Base-by-base conservation (phyloP, 1,140 invertebrate species). In the Penaeus vannamei region DNA sequence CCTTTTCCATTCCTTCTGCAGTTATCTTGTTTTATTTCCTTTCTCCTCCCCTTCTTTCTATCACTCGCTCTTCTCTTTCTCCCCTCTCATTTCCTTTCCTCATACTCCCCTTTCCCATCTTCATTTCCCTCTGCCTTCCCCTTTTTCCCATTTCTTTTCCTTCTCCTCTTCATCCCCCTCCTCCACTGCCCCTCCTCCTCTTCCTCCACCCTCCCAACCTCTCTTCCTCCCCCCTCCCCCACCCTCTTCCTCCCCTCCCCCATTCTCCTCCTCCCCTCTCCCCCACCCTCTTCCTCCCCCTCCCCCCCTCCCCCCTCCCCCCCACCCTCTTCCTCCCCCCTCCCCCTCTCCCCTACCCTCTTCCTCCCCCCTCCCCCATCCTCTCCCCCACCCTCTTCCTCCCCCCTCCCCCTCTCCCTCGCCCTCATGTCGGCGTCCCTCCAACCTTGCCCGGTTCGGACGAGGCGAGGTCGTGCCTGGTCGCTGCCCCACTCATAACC, bases 401-500 rank as follows among this genome's bases (percentile, higher is more conserved):
- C 53, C 53, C 42, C 42, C 42, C 26, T 29, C 72, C 29, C 29
- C 29, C 8, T 0, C 29, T 20, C 42, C 7, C 72, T 7, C 29
- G 72, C 29, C 26, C 36, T 72, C 69, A 29, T 17, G 29, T 5
- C 36, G 36, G 36, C 36, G 8, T 32, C 42, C 42, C 72, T 20
- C 72, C 19, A 76, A 32, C 29, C 14, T 19, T n/a, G 29, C 22
- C 72, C 29, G 26, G n/a, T 19, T 32, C 72, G 72, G 20, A 29
- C 72, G 42, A 20, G n/a, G 72, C 29, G 42, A 36, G 42, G 42
- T 88, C 86, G 86, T 88, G 86, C 86, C 36, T 77, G 29, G 81
- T 23, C 81, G 80, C 64, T 88, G 60, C 86, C 80, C 84, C 64
- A 77, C 86, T 88, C 86, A 88, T 88, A 84, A 89, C 82, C 87